Conservation (phyloP, 1,140 invertebrate genomes). For the Geopemphigus sp. region DNA sequence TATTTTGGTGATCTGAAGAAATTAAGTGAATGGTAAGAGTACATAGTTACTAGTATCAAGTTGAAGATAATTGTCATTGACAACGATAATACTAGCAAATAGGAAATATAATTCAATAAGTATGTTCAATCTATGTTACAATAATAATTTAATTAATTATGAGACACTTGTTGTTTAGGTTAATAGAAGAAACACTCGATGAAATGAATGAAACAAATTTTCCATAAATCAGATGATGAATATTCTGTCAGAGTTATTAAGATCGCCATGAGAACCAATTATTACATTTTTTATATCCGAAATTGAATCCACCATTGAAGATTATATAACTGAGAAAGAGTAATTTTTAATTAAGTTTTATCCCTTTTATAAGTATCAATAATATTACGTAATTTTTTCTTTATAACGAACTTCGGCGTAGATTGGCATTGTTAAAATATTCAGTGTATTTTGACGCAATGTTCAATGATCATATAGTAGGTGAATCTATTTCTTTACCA, state of each 20-base stretch:
- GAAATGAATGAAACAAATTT: slow-evolving; percentile 42
- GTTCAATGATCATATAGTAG: slow-evolving; percentile 61
- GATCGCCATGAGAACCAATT: slow-evolving; percentile 58
- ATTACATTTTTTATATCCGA: slow-evolving; percentile 56
- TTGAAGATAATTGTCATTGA: slow-evolving; percentile 52
- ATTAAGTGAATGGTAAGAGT: slow-evolving; percentile 58
- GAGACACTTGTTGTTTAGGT: neutral
- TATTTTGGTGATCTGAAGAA: slow-evolving; percentile 59
- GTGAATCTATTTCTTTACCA: slow-evolving; percentile 56
- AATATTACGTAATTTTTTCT: slow-evolving; percentile 24
- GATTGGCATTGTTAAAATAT: slow-evolving; percentile 57
- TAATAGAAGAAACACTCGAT: slow-evolving; percentile 46
- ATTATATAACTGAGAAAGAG: slow-evolving; percentile 29
- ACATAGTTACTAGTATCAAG: slow-evolving; percentile 52
- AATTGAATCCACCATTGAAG: slow-evolving; percentile 50
- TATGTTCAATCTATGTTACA: neutral
- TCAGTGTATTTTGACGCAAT: slow-evolving; percentile 59
- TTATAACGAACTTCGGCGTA: slow-evolving; percentile 57
- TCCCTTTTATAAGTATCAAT: neutral
- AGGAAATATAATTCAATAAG: slow-evolving; percentile 51
- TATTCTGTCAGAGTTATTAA: slow-evolving; percentile 56
- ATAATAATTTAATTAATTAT: neutral
- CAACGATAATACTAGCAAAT: slow-evolving; percentile 45
- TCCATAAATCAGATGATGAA: slow-evolving; percentile 52
- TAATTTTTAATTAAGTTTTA: neutral